A percentile compares a stretch with the other conserved stretches of the same genome.
Conservation (phyloP, 2,888 invertebrate species). For the Polylopha cassiicola region DNA sequence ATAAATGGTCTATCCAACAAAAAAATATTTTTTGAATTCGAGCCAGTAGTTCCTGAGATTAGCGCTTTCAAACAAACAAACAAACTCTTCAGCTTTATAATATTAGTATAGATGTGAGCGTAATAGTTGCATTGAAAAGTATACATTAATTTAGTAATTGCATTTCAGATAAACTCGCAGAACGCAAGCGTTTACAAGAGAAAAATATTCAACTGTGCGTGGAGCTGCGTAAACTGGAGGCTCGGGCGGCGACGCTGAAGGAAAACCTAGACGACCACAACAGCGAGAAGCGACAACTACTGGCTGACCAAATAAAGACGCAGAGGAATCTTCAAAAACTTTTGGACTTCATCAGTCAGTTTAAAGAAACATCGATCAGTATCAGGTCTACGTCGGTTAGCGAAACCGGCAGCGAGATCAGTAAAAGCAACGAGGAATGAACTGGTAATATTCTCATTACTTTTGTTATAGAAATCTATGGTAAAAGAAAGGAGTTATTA, state of each 20-base stretch:
- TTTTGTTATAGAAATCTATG: not conserved
- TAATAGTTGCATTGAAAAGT: too few species aligned
- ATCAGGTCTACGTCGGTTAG: constrained; percentile 59
- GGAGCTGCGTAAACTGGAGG: constrained; percentile 64
- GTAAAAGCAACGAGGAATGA: constrained; percentile 68
- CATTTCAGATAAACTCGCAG: constrained; percentile 61
- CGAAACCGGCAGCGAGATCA: constrained; percentile 62
- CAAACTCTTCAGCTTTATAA: too few species aligned
- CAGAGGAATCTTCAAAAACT: constrained; percentile 70
- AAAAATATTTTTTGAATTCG: too few species aligned
- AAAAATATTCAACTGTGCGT: constrained; percentile 65
- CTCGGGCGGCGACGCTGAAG: constrained; percentile 60
- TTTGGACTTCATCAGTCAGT: constrained; percentile 70
- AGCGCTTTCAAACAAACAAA: too few species aligned
- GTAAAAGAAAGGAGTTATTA: too few species aligned
- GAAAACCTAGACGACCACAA: constrained; percentile 69
- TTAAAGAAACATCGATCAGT: constrained; percentile 66
- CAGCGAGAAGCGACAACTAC: constrained; percentile 62
- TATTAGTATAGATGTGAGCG: too few species aligned
- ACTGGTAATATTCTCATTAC: constrained; percentile 31
- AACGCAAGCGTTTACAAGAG: constrained; percentile 64
- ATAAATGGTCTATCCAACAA: too few species aligned
- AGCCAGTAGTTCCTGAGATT: too few species aligned
- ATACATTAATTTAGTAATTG: too few species aligned
- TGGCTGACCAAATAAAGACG: constrained; percentile 68